phyloP scores from a whole-genome alignment of 2,797 vertebrate species.

The Acridotheres tristis region DNA sequence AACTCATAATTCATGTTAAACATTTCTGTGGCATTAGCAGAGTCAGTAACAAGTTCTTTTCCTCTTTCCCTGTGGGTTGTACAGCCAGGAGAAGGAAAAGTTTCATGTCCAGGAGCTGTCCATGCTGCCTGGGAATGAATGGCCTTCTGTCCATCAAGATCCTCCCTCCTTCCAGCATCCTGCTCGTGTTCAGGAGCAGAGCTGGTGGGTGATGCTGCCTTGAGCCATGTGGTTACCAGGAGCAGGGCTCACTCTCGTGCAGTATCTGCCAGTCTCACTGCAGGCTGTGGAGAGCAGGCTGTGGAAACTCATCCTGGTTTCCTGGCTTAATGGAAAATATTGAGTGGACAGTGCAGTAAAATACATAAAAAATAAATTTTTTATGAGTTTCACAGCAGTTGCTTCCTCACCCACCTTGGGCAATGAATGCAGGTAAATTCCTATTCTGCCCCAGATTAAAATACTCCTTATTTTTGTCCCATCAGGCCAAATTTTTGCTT shows the following conservation, averaged over 20 bases:
- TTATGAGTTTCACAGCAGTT: neutral
- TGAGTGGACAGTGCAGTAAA: neutral
- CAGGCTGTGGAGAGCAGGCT: neutral
- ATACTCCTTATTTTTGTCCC: neutral
- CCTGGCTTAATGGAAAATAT: neutral
- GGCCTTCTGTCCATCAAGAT: neutral
- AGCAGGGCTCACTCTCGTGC: neutral
- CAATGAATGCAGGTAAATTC: neutral
- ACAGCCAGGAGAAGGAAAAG: neutral
- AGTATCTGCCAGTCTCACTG: neutral
- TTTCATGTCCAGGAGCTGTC: neutral
- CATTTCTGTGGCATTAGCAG: neutral
- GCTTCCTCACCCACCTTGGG: neutral
- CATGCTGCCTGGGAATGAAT: neutral
- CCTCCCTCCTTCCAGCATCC: neutral
- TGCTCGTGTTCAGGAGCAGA: accelerated
- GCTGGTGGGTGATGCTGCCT: neutral
- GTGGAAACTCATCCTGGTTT: neutral
- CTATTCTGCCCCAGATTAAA: neutral
- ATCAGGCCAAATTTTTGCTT: neutral
- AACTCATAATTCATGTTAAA: neutral
- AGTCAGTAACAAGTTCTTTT: neutral
- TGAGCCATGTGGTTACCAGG: neutral
- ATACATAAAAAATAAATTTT: neutral
- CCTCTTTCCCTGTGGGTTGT: neutral